phyloP scores from a whole-genome alignment of 1,140 invertebrate species.

The Akabosia matsudoensis region DNA sequence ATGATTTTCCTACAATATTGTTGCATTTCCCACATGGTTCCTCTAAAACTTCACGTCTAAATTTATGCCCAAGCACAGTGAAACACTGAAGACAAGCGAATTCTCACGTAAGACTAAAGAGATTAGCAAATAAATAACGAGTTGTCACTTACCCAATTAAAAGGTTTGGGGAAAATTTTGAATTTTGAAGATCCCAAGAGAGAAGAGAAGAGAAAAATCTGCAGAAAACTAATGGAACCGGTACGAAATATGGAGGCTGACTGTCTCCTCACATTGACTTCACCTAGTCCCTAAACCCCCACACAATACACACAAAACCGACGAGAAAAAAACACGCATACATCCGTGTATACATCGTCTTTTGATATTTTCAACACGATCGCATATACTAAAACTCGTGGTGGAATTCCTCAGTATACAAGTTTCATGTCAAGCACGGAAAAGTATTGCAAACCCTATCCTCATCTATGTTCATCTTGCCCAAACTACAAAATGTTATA shows the following conservation, averaged over 20 bases:
- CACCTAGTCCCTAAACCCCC: conserved; percentile 21
- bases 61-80: neutral
- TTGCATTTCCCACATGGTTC: conserved; percentile 7
- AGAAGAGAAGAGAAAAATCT: conserved; percentile 33
- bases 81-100: neutral
- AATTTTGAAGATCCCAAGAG: conserved; percentile 44
- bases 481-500: too few relatives aligned
- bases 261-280: conserved; percentile 29
- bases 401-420: too few relatives aligned
- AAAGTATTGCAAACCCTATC: too few relatives aligned
- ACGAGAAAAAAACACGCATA: too few relatives aligned
- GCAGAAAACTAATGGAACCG: conserved; percentile 40
- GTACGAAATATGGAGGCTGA: conserved; percentile 46
- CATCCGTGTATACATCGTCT: too few relatives aligned
- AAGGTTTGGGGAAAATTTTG: conserved; percentile 45
- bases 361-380: too few relatives aligned
- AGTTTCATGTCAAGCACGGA: too few relatives aligned
- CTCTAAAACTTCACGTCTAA: neutral
- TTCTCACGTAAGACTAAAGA: neutral
- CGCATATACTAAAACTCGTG: too few relatives aligned
- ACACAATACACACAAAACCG: neutral
- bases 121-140: conserved; percentile 1
- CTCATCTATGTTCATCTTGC: too few relatives aligned
- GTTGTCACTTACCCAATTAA: conserved; percentile 38
- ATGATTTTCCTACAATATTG: neutral